Conservation (phyloP, 2,113 vertebrate genomes). For the Galemys pyrenaicus region DNA sequence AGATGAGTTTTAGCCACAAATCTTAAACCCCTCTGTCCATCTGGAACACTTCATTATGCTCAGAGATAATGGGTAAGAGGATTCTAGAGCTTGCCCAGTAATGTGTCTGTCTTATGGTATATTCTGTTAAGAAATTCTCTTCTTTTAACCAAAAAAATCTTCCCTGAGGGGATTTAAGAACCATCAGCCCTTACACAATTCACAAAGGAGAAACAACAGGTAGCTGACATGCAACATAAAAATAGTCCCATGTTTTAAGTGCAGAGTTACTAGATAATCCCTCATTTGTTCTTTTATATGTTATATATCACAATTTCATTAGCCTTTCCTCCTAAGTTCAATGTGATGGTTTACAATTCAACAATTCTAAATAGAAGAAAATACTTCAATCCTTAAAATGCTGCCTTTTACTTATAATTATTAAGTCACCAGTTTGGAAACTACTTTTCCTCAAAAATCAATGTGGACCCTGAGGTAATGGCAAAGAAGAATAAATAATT, state of each 20-base stretch:
- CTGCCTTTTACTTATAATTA: slow-evolving; percentile 35
- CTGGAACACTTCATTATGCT: background rate
- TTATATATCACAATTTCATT: background rate
- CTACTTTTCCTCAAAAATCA: slow-evolving; percentile 27
- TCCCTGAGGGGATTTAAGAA: background rate
- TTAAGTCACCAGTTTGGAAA: slow-evolving; percentile 27
- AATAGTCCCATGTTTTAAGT: background rate
- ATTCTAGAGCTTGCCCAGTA: background rate
- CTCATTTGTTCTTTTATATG: background rate
- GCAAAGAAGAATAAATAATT: slow-evolving; percentile 15
- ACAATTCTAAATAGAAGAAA: slow-evolving; percentile 10
- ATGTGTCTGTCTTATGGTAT: background rate
- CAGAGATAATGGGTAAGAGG: background rate
- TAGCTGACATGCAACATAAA: background rate
- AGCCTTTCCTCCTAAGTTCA: background rate
- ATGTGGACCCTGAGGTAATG: background rate
- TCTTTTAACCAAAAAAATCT: slow-evolving; percentile 31
- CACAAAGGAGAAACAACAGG: background rate
- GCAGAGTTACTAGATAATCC: background rate
- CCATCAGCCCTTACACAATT: background rate
- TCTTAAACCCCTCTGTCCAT: background rate
- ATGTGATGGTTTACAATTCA: background rate
- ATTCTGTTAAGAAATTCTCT: background rate
- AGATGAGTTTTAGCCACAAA: background rate
- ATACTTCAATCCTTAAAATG: background rate